Evolutionary conservation across 2,888 invertebrate species (phyloP), one percentile per base, ranked within the genome.

Genomic region (Caenorhabditis zanzibari): DNA sequence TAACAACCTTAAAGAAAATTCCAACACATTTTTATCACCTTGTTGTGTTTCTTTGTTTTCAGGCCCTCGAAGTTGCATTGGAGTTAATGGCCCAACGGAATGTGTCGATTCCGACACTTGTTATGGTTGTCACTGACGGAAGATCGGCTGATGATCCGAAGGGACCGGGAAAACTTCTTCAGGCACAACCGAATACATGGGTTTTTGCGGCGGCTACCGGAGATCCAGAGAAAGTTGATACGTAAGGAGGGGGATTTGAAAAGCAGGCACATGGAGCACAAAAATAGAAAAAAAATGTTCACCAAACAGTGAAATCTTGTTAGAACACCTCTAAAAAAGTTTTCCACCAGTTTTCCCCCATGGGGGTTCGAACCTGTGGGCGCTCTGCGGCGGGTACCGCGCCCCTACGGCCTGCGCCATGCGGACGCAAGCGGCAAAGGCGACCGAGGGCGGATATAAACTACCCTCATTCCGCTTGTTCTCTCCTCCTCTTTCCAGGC

Each of bases 141-240:
- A 24, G 88, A 69, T 87, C 86, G 5, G 89, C 89, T 32, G 90
- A 88, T 26, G 90, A 90, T 69, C 90, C 90, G 61, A 86, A 86
- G 26, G 85, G 81, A 26, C 88, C 88, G 5, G 89, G 88, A 28
- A 61, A 79, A 22, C 32, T 72, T 64, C 81, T 91, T 7, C 90
- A 89, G 59, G 69, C 28, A 41, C 80, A 87, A 35, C 75, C 86
- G 5, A 85, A 89, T 54, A 90, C 90, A 7, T 91, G 88, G 88
- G 85, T 91, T 9, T 91, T 90, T 54, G 91, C 91, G n/a, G 91
- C 90, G 16, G 90, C 90, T 6, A 91, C 91, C 35, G 91, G 91
- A 69, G 90, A 91, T 63, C 90, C 91, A 24, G 85, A 86, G 68
- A 81, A 86, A 56, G 90, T 89, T 32, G 90, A 90, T 83, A 87